Evolutionary conservation across 2,888 invertebrate species (phyloP).

Genomic region (Encarsia formosa): DNA sequence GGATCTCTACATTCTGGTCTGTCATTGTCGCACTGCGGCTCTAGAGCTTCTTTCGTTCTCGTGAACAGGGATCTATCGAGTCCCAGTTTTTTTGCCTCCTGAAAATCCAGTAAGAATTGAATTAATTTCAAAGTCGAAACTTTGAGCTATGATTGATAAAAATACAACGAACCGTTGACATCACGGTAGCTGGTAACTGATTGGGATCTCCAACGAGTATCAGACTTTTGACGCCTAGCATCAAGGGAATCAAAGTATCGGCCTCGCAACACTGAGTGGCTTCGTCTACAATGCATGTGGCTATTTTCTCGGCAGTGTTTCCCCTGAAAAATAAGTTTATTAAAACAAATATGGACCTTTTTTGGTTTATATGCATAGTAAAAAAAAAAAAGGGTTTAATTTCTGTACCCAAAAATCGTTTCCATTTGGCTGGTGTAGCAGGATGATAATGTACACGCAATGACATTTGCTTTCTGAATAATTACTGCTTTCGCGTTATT

Average conservation of each 20-base stretch:
- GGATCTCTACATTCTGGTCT: slow-evolving; percentile 41
- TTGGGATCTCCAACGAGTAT: slow-evolving; percentile 84
- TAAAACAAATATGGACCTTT: too few species aligned
- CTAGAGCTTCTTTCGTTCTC: slow-evolving; percentile 62
- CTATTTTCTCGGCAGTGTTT: slow-evolving; percentile 32
- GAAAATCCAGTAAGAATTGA: slow-evolving; percentile 35
- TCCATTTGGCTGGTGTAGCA: slow-evolving; percentile 49
- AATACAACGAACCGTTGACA: slow-evolving; percentile 60
- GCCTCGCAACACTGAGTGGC: slow-evolving; percentile 84
- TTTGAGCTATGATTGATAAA: neutral
- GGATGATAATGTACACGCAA: slow-evolving; percentile 68
- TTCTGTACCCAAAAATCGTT: slow-evolving; percentile 40
- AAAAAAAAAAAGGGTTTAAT: too few species aligned
- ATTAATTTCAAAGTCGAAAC: neutral
- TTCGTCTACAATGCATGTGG: slow-evolving; percentile 75
- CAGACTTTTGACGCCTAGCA: slow-evolving; percentile 69
- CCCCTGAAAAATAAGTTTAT: slow-evolving; percentile 21
- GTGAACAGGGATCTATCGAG: slow-evolving; percentile 75
- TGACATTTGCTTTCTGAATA: slow-evolving; percentile 62
- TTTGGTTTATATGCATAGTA: too few species aligned
- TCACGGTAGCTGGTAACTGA: slow-evolving; percentile 77
- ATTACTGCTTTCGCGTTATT: slow-evolving; percentile 41
- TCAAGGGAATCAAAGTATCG: slow-evolving; percentile 75
- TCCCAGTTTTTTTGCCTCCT: slow-evolving; percentile 68
- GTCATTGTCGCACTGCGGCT: slow-evolving; percentile 38